Base-by-base conservation (phyloP, 92 coral and sea anemone species). In the Scolanthus callimorphus region DNA sequence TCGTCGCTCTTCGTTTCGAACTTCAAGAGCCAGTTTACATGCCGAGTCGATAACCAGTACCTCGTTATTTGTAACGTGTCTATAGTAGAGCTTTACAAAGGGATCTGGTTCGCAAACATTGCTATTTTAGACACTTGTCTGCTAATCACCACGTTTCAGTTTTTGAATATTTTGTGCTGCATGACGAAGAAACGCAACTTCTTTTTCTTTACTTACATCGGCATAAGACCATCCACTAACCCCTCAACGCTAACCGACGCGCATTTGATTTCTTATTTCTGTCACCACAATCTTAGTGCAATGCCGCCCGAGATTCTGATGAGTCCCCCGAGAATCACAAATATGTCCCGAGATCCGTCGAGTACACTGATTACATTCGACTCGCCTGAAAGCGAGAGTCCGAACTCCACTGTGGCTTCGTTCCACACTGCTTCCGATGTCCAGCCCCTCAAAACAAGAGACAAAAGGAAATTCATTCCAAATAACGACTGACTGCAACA, bases 221-320 rank as follows among this genome's bases (percentile, higher is more conserved):
- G 76, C 50, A 39, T 75, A 12, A 77, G 82, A 47, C 20, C 71
- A 59, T 51, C 62, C 39, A 25, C 24, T 9, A 38, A 60, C 58
- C 2, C 31, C 50, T 31, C 26, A 20, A 12, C 72, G 20, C 23
- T 62, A 17, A 68, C 79, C 8, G 95, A 87, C 43, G 75, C 76
- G 3, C 90, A 82, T 57, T 39, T 87, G 60, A 77, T 87, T 23
- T 87, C 95, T 12, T 66, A 79, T 44, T 77, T 87, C 17, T 87
- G 95, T 54, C 54, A 77, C 26, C 79, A 63, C 24, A 87, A 87
- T 39, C 79, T 83, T 0, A 52, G 67, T 19, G 31, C 39, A 3
- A 75, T 87, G 65, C 79, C 81, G 17, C 62, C 85, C 1, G 29
- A 58, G 21, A 39, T 75, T 6, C 4, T 81, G n/a, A 12, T 25